Evolutionary conservation across 2,113 vertebrate genomes (phyloP), one percentile per base, ranked within the genome.

Genomic region (Steatornis caripensis): DNA sequence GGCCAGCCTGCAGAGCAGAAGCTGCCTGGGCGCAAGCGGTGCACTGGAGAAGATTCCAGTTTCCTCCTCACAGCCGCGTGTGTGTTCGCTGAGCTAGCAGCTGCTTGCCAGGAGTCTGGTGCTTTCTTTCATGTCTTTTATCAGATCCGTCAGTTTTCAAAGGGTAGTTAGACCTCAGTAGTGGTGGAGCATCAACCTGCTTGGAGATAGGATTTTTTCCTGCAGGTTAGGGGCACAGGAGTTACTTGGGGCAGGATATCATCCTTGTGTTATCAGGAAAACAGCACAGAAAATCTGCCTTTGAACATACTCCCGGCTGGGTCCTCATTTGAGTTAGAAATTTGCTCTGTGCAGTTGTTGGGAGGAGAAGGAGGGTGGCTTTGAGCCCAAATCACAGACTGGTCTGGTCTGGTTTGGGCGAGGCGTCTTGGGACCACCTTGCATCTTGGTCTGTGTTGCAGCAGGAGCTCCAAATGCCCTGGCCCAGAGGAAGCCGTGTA

Each of bases 81-180:
- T 51, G 89, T 89, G 69, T 70, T 87, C 4, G 2, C 80, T 62
- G 64, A 91, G 78, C 65, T 80, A 79, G 87, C 74, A 75, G 48
- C 89, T 93, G 85, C 43, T 77, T 94, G 85, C 72, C 87, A 62
- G 80, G 37, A 87, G 34, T 22, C 53, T 82, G 57, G 29, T 9
- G 23, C 69, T 72, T 85, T n/a, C 78, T 90, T 92, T 93, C 46
- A 62, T 53, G n/a, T 79, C 46, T 84, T 78, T 58, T 92, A 91
- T 96, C 92, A 93, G 64, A 95, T 94, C 57, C 53, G 18, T 46
- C 11, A 4, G 12, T 51, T 89, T 86, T 90, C 86, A 95, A 94
- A 95, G 77, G 45, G 14, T 30, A 18, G 75, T 37, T 82, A 84
- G 74, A 69, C 65, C 77, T 93, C 86, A 94, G 87, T 74, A 72